These are phyloP conservation scores for Butorides virescens DNA, from an alignment of 2,113 vertebrate genomes.

Conservation along the genomic window DNA sequence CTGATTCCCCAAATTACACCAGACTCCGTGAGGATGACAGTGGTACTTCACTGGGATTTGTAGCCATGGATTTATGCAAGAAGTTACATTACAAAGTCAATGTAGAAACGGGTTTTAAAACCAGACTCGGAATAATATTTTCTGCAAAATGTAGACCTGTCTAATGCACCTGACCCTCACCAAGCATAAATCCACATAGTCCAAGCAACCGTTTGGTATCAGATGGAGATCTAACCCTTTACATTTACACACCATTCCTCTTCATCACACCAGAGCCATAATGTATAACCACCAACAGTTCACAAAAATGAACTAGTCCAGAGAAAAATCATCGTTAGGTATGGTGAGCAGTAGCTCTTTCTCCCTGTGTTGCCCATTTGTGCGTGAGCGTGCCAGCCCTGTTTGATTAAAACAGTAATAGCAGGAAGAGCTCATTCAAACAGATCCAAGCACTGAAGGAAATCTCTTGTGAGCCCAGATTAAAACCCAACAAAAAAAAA, in stretches of 20 bases:
- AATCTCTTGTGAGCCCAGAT: neutral
- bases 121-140: neutral
- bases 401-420: neutral
- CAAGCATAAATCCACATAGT: neutral
- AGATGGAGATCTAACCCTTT: neutral
- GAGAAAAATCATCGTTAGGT: neutral
- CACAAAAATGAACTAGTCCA: neutral
- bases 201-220: neutral
- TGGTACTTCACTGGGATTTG: neutral
- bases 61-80: neutral
- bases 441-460: neutral
- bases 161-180: neutral
- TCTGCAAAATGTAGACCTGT: neutral
- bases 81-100: neutral
- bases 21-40: neutral
- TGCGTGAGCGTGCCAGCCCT: neutral
- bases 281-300: neutral
- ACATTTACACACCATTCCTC: neutral
- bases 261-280: neutral
- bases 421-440: neutral
- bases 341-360: neutral
- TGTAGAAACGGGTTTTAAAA: neutral
- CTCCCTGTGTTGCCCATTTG: neutral
- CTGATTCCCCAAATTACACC: neutral
- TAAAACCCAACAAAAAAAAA: neutral